phyloP scores from a whole-genome alignment of 1,140 invertebrate species.

The Diorhabda sublineata region DNA sequence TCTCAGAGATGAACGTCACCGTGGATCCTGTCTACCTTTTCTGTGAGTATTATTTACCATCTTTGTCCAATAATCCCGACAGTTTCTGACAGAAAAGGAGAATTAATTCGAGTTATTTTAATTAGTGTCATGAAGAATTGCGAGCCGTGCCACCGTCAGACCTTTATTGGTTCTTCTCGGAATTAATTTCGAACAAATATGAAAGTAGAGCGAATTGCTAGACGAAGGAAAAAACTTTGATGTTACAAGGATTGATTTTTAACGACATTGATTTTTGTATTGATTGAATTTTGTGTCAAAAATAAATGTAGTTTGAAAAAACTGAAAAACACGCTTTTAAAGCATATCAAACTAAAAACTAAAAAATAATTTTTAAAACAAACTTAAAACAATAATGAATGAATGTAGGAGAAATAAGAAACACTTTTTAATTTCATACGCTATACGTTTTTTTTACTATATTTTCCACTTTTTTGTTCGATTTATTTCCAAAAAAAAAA shows the following conservation, averaged over 20 bases:
- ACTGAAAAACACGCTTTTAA: too few relatives aligned
- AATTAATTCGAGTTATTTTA: conserved; percentile 1
- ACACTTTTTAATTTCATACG: too few relatives aligned
- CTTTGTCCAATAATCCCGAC: not conserved
- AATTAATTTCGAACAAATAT: conserved; percentile 3
- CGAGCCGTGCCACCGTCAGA: not conserved
- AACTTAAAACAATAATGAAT: too few relatives aligned
- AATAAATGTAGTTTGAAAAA: too few relatives aligned
- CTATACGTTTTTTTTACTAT: too few relatives aligned
- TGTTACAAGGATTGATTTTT: not conserved
- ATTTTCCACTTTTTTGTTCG: too few relatives aligned
- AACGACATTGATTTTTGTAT: not conserved
- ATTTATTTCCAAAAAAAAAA: too few relatives aligned
- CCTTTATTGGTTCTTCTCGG: not conserved
- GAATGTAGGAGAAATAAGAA: too few relatives aligned
- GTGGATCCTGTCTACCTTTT: not conserved
- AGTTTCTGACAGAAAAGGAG: not conserved
- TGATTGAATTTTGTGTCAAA: too few relatives aligned
- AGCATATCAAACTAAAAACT: too few relatives aligned
- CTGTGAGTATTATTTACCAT: not conserved
- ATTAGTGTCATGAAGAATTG: not conserved
- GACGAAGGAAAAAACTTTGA: not conserved
- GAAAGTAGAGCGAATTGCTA: not conserved
- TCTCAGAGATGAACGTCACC: too few relatives aligned
- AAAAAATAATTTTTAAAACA: too few relatives aligned